Conservation (phyloP, 2,888 invertebrate species). For the Dryadula phaetusa region DNA sequence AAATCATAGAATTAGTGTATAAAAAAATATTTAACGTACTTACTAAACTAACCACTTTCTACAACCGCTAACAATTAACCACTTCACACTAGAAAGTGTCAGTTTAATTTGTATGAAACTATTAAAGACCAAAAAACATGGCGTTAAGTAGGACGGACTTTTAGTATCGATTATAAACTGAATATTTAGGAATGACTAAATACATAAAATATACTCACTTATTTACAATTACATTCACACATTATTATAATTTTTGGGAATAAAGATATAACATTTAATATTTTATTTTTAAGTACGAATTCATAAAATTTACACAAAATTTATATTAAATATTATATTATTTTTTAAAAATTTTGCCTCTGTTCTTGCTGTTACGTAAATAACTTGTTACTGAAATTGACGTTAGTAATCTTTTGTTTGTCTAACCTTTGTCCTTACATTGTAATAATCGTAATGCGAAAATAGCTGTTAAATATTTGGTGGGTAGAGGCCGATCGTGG, state of each 20-base stretch:
- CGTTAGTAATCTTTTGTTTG: conserved; percentile 1
- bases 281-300: too few species aligned
- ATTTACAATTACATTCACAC: too few species aligned
- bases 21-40: neutral
- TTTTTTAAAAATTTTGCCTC: too few species aligned
- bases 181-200: neutral
- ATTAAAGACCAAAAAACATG: conserved; percentile 31
- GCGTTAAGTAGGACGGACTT: conserved; percentile 46
- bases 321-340: neutral
- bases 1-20: too few species aligned
- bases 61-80: conserved; percentile 2
- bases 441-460: neutral
- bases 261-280: too few species aligned
- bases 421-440: neutral
- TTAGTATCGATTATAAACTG: conserved; percentile 40
- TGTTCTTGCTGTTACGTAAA: neutral
- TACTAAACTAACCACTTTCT: conserved; percentile 17
- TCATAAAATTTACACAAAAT: neutral
- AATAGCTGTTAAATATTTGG: too few species aligned
- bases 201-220: neutral
- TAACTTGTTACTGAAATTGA: neutral
- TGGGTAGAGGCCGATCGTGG: too few species aligned
- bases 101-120: conserved; percentile 20
- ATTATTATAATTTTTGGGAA: too few species aligned
- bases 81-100: conserved; percentile 17